phyloP scores from a whole-genome alignment of 2,888 invertebrate genomes.

The Caenorhabditis angaria region DNA sequence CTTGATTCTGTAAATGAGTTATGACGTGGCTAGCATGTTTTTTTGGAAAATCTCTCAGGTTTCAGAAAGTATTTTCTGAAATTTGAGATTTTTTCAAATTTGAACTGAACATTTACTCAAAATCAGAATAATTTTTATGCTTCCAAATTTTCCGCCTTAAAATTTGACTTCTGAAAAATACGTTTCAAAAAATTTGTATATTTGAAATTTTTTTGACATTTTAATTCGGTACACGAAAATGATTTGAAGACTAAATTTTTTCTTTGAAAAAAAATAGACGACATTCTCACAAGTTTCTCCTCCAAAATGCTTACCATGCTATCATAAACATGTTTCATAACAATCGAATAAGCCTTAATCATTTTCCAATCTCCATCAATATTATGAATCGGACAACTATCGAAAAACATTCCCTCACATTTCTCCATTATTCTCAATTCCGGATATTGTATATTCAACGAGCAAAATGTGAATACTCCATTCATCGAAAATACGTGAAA shows the following conservation, averaged over 20 bases:
- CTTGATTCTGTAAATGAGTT: too few species aligned
- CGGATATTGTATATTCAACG: conserved; percentile 25
- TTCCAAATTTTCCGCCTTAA: too few species aligned
- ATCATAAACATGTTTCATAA: conserved; percentile 38
- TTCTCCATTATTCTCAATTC: conserved; percentile 23
- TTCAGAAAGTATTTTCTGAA: too few species aligned
- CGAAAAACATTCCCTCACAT: conserved; percentile 37
- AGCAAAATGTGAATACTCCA: conserved; percentile 24
- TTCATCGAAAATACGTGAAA: conserved; percentile 37
- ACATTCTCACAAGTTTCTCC: background rate
- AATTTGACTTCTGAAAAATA: too few species aligned
- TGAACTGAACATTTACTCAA: too few species aligned
- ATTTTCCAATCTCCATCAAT: conserved; percentile 9
- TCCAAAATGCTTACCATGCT: conserved; percentile 9
- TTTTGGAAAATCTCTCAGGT: too few species aligned
- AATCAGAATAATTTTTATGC: too few species aligned
- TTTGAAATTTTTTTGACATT: too few species aligned
- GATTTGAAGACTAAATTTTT: background rate
- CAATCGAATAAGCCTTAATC: conserved; percentile 18
- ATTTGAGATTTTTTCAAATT: too few species aligned
- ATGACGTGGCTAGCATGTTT: too few species aligned
- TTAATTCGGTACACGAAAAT: too few species aligned
- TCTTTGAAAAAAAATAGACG: background rate
- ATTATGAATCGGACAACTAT: conserved; percentile 27
- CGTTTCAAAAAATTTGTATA: too few species aligned